These are phyloP conservation scores for Xestia sexstrigata DNA, from an alignment of 2,888 invertebrate species.

Conservation along the genomic window DNA sequence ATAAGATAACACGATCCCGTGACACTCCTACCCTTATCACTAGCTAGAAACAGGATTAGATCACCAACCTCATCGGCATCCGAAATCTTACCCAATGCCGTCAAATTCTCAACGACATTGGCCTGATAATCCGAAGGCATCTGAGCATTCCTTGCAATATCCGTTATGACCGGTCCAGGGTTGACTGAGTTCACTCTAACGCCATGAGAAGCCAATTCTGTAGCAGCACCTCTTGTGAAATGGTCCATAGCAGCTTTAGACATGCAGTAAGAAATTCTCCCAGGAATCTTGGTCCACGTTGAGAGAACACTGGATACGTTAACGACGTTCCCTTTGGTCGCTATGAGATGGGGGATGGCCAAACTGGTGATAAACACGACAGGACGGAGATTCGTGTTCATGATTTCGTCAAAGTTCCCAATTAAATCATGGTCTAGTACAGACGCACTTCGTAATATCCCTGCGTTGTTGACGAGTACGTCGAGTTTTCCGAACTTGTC, in stretches of 20 bases:
- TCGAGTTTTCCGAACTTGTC: conserved; percentile 71
- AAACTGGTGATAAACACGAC: conserved; percentile 63
- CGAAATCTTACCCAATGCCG: conserved; percentile 30
- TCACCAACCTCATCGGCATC: conserved; percentile 54
- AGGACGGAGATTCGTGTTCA: conserved; percentile 68
- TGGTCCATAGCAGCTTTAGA: conserved; percentile 73
- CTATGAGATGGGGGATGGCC: conserved; percentile 66
- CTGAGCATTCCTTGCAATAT: conserved; percentile 80
- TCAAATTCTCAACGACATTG: background rate
- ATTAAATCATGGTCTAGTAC: conserved; percentile 52
- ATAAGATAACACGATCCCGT: conserved; percentile 44
- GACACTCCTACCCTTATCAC: conserved; percentile 34
- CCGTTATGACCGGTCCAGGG: conserved; percentile 79
- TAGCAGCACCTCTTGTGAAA: conserved; percentile 72
- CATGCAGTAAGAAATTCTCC: conserved; percentile 81
- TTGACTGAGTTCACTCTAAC: conserved; percentile 91
- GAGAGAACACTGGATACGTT: conserved; percentile 69
- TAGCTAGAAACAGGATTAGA: conserved; percentile 66
- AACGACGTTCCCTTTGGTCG: conserved; percentile 70
- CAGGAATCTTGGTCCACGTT: conserved; percentile 87
- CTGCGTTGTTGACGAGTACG: conserved; percentile 76
- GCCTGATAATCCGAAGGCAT: background rate
- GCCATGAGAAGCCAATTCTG: conserved; percentile 93
- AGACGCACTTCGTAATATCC: conserved; percentile 50
- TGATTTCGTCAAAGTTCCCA: conserved; percentile 62